Evolutionary conservation across 2,888 invertebrate genomes (phyloP), one percentile per base, ranked within the genome.

Genomic region (Emmelina monodactyla): DNA sequence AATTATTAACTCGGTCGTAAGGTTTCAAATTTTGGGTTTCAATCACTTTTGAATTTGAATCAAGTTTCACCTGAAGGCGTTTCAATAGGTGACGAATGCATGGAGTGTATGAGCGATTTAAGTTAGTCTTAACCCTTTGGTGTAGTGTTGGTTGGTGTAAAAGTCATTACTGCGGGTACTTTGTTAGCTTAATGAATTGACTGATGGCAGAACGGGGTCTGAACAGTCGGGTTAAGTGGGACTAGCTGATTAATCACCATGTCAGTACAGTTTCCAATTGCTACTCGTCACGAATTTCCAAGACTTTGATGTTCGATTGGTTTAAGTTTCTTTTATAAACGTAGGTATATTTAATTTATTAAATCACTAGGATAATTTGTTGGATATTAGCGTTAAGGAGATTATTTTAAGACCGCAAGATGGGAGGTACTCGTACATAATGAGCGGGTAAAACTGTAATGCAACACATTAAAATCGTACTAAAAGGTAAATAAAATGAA

Each of bases 181-280:
- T 75, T 78, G 78, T 76, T 73, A 67, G 65, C 67, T 66, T 78
- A 79, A 78, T 76, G 78, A 78, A 79, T 78, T 78, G 78, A 79
- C 73, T 70, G 76, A 78, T 75, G 78, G 70, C 65, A 61, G 60
- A 62, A 62, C 65, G 58, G 68, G 68, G 64, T 65, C 62, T 67
- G 64, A 72, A 71, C 73, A 65, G 63, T 66, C 64, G 76, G 71
- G 75, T 76, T 78, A 73, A 78, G 76, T 75, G 73, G 67, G 55
- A 72, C 61, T 62, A 65, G 61, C 70, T 75, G 75, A 79, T 79
- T 75, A 73, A 79, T 78, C 72, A 70, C 70, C 66, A 67, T 73
- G 78, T 75, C 75, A 70, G 64, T 68, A 60, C 64, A 63, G 66
- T 69, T 69, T 67, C 68, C 67, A 73, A 71, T 71, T 70, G 71